These are phyloP conservation scores for Aix galericulata DNA, from an alignment of 2,113 vertebrate species.

Conservation along the genomic window DNA sequence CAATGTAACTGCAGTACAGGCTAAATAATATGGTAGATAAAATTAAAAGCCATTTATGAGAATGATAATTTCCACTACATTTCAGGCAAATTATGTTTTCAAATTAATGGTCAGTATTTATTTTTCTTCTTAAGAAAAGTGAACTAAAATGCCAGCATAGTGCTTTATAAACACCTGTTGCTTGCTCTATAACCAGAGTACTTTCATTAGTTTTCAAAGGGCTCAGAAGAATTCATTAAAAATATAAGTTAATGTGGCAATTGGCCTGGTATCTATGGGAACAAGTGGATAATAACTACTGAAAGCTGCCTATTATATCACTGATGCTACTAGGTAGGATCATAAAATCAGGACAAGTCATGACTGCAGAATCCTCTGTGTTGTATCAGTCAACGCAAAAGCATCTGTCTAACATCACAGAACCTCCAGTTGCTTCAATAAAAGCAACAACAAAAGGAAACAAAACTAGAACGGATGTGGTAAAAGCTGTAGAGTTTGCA, in stretches of 20 bases:
- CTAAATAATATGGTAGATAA: neutral
- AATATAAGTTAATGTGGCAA: neutral
- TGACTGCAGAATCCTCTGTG: conserved; percentile 45
- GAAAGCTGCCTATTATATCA: conserved; percentile 38
- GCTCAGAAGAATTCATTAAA: conserved; percentile 14
- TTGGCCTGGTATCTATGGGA: conserved; percentile 17
- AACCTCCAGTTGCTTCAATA: conserved; percentile 30
- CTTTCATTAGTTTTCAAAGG: neutral
- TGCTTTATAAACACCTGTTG: neutral
- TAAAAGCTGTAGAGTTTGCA: neutral
- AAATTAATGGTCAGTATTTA: neutral
- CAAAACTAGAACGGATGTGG: conserved; percentile 32
- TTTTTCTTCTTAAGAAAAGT: neutral
- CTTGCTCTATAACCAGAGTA: neutral
- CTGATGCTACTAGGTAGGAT: conserved; percentile 12
- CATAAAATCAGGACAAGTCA: conserved; percentile 40
- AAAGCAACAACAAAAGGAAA: conserved; percentile 50
- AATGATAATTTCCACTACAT: neutral
- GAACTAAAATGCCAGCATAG: neutral
- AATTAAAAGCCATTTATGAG: neutral
- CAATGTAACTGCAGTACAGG: neutral
- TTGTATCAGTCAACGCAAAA: conserved; percentile 41
- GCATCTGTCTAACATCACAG: conserved; percentile 56
- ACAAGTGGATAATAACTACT: conserved; percentile 13
- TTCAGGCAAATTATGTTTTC: neutral